Conservation (phyloP, 1,140 invertebrate species). For the Lepidurus arcticus region DNA sequence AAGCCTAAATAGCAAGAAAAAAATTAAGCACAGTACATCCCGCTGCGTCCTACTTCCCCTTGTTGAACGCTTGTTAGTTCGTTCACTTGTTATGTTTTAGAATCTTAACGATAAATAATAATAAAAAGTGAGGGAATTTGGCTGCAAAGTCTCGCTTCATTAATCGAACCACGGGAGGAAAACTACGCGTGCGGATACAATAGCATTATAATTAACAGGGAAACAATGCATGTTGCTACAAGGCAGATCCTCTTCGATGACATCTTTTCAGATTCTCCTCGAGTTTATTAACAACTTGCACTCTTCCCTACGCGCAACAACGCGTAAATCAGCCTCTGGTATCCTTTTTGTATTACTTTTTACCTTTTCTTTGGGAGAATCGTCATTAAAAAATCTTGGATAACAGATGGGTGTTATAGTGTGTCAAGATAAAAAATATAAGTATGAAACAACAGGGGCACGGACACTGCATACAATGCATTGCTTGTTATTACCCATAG, state of each 20-base stretch:
- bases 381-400: not conserved
- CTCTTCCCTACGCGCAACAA: not conserved
- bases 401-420: not conserved
- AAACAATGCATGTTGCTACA: conserved; percentile 19
- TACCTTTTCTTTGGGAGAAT: not conserved
- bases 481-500: not conserved
- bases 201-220: conserved; percentile 16
- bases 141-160: not conserved
- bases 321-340: conserved; percentile 6
- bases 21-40: not conserved
- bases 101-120: not conserved
- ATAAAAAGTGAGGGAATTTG: not conserved
- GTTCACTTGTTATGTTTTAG: not conserved
- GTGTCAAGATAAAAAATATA: not conserved
- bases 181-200: conserved; percentile 13
- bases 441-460: not conserved
- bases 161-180: conserved; percentile 19
- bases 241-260: conserved; percentile 8
- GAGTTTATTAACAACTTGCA: conserved; percentile 13
- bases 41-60: not conserved
- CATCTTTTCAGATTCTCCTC: not conserved
- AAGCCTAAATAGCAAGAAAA: not conserved
- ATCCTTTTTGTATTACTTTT: not conserved
- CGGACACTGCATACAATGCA: not conserved
- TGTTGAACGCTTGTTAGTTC: not conserved